Evolutionary conservation across 2,113 vertebrate species (phyloP), one percentile per base, ranked within the genome.

Genomic region (Syngnathus floridae): DNA sequence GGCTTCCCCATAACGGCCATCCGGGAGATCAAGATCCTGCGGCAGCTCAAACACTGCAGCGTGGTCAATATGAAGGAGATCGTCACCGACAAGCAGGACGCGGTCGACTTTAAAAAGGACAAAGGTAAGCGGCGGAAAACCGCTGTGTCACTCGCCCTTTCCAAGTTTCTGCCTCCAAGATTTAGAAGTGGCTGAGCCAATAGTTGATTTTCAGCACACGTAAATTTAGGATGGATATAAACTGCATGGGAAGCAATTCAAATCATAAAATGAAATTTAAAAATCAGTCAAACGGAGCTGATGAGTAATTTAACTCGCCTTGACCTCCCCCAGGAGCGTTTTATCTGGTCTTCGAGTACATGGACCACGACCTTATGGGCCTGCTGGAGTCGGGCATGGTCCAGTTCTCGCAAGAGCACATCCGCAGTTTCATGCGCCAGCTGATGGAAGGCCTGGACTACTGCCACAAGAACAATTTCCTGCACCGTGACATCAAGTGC

Each of bases 11-110:
- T 99, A 84, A 99, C 97, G 0, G 97, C 97, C 80, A 98, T 99
- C 75, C 88, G 97, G 6, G 97, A 99, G 86, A 99, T 99, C 83
- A 99, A 99, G 84, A 99, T 99, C 78, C 88, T 99, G 22, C 88
- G 97, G 67, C 97, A 99, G 82, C 91, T 99, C 71, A 98, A 98
- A 82, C 97, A 99, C 72, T 91, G 90, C 80, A 99, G 97, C 10
- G 97, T 99, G 4, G 97, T 99, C 79, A 99, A 99, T 90, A 99
- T 99, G 97, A 99, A 99, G 90, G 97, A 99, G 84, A 99, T 99
- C 0, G 96, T 99, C 83, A 99, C 97, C 0, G 97, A 99, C 90
- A 99, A 99, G 73, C 95, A 99, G 83, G 97, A 99, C 79, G 97
- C 97, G 36, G 91, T 99, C 65, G 97, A 99, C 91, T 99, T 99